phyloP scores from a whole-genome alignment of 2,797 vertebrate species.

The Sebastes minor region DNA sequence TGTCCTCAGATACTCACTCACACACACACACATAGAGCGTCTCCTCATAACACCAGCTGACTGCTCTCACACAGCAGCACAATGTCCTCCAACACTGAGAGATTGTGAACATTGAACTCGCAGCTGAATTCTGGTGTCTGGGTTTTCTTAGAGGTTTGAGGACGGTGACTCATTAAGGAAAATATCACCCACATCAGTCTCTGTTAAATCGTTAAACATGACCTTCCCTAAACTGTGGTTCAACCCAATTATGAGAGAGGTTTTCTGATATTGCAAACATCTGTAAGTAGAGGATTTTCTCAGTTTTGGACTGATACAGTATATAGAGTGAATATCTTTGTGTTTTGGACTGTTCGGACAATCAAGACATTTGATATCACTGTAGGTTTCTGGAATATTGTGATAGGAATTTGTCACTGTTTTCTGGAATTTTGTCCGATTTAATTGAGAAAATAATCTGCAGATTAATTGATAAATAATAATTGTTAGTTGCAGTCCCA shows the following conservation, averaged over 20 bases:
- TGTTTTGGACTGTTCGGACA: neutral
- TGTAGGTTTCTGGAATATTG: neutral
- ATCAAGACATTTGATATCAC: neutral
- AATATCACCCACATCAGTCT: neutral
- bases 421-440: neutral
- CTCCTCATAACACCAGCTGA: constrained; percentile 54
- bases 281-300: neutral
- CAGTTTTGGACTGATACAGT: neutral
- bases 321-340: neutral
- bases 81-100: constrained; percentile 38
- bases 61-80: constrained; percentile 48
- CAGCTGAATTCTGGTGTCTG: neutral
- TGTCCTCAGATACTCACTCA: constrained; percentile 22
- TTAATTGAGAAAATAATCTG: neutral
- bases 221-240: neutral
- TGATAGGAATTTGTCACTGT: neutral
- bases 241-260: neutral
- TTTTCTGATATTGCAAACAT: neutral
- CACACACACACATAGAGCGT: constrained; percentile 25
- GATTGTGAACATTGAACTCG: constrained; percentile 24
- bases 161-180: neutral
- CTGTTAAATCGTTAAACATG: neutral
- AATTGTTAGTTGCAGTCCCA: neutral
- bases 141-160: neutral
- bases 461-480: neutral